Conservation (phyloP, 2,888 invertebrate genomes). For the Drosophila testacea region DNA sequence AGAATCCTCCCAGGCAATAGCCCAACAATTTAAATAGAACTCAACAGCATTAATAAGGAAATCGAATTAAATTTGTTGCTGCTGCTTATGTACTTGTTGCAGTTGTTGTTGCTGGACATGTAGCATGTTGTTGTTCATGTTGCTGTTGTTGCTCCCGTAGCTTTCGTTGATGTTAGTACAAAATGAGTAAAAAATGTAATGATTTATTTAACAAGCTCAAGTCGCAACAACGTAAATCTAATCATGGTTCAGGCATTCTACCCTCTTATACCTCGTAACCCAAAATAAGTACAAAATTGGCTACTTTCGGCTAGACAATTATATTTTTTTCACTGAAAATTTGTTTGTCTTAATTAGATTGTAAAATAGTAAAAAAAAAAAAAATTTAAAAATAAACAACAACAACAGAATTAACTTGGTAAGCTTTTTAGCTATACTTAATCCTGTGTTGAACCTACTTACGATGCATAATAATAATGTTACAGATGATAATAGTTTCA, state of each 20-base stretch:
- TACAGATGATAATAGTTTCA: no score
- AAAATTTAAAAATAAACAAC: neutral
- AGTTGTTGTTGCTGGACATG: slow-evolving; percentile 12
- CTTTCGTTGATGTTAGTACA: neutral
- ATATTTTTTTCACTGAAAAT: slow-evolving; percentile 4
- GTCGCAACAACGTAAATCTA: slow-evolving; percentile 7
- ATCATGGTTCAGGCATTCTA: slow-evolving; percentile 5
- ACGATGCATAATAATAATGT: no score
- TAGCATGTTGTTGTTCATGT: slow-evolving; percentile 20
- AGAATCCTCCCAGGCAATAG: slow-evolving; percentile 43
- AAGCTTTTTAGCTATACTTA: no score
- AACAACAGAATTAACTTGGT: neutral
- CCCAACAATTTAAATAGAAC: slow-evolving; percentile 63
- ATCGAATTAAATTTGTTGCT: slow-evolving; percentile 54
- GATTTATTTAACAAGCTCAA: slow-evolving; percentile 23
- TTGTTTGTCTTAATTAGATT: neutral
- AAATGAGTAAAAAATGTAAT: slow-evolving; percentile 5
- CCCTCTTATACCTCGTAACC: neutral
- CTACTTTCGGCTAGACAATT: neutral
- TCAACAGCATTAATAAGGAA: slow-evolving; percentile 50
- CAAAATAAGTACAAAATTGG: neutral
- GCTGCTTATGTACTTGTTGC: slow-evolving; percentile 14
- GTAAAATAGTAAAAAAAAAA: neutral
- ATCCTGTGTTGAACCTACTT: no score
- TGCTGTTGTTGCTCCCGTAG: slow-evolving; percentile 4